Evolutionary conservation across 2,113 vertebrate genomes (phyloP).

Genomic region (Axis porcinus): DNA sequence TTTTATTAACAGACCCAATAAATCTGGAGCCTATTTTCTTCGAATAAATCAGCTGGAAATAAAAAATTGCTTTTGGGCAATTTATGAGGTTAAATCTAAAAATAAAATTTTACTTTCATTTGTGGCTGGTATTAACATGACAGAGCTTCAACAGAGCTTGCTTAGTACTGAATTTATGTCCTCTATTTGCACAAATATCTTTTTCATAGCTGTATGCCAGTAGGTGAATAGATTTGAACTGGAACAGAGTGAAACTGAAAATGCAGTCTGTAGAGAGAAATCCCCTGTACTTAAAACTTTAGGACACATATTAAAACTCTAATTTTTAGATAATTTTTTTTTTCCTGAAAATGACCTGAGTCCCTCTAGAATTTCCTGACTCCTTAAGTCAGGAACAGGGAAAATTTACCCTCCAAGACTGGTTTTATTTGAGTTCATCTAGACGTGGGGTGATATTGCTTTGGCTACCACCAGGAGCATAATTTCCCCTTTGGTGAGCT

Average conservation of each 20-base stretch:
- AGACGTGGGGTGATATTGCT: background rate
- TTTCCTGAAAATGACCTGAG: background rate
- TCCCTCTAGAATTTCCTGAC: background rate
- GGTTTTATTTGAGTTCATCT: constrained; percentile 24
- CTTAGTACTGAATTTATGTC: constrained; percentile 41
- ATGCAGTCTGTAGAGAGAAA: background rate
- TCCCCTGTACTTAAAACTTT: background rate
- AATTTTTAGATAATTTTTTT: background rate
- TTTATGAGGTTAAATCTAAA: constrained; percentile 69
- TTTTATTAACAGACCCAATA: constrained; percentile 57
- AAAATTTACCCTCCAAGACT: background rate
- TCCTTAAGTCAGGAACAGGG: background rate
- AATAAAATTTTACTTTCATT: constrained; percentile 68
- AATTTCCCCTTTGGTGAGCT: constrained; percentile 40
- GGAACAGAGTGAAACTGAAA: background rate
- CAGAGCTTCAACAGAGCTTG: constrained; percentile 43
- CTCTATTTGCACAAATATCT: constrained; percentile 42
- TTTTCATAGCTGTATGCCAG: background rate
- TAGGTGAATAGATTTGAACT: constrained; percentile 1
- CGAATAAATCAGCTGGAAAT: constrained; percentile 58
- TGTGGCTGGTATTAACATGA: constrained; percentile 52
- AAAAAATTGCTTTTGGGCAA: constrained; percentile 59
- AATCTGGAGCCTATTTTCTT: constrained; percentile 64
- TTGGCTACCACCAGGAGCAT: background rate
- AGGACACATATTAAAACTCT: background rate